A percentile compares a stretch with the other conserved stretches of the same genome.
These are phyloP conservation scores for Calephelis perditalis DNA, from an alignment of 2,888 invertebrate species.

Conservation along the genomic window DNA sequence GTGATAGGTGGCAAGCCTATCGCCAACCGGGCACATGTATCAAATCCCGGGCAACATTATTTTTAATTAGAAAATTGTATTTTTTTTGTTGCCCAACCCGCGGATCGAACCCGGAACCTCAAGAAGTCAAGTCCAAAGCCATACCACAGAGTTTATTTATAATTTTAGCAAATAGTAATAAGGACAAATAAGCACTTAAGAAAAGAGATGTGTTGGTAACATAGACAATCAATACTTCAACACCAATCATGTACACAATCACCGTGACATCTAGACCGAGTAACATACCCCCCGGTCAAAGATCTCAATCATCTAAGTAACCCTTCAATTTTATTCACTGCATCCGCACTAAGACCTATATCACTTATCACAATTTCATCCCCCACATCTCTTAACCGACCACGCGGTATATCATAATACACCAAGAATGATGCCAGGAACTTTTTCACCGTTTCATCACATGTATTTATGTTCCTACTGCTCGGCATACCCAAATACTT, in stretches of 20 bases:
- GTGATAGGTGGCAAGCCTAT: too few species aligned
- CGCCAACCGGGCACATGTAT: too few species aligned
- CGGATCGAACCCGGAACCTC: too few species aligned
- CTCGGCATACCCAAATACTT: conserved; percentile 71
- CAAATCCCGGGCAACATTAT: too few species aligned
- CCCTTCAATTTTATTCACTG: conserved; percentile 38
- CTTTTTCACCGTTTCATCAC: conserved; percentile 50
- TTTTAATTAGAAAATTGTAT: too few species aligned
- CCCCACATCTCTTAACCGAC: conserved; percentile 42
- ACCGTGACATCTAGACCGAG: conserved; percentile 41
- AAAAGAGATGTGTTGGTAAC: too few species aligned
- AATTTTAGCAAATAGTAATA: too few species aligned
- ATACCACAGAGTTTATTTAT: too few species aligned
- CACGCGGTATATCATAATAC: conserved; percentile 78
- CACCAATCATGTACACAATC: conserved; percentile 49
- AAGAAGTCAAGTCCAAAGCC: too few species aligned
- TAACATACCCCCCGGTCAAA: conserved; percentile 39
- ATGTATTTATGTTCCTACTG: conserved; percentile 41
- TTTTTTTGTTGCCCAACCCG: too few species aligned
- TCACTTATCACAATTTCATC: conserved; percentile 45
- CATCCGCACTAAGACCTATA: conserved; percentile 38
- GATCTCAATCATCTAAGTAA: conserved; percentile 50
- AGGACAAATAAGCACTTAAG: too few species aligned
- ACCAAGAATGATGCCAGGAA: conserved; percentile 75
- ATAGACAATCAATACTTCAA: conserved; percentile 13